phyloP scores from a whole-genome alignment of 1,140 invertebrate genomes.

The Apis dorsata region DNA sequence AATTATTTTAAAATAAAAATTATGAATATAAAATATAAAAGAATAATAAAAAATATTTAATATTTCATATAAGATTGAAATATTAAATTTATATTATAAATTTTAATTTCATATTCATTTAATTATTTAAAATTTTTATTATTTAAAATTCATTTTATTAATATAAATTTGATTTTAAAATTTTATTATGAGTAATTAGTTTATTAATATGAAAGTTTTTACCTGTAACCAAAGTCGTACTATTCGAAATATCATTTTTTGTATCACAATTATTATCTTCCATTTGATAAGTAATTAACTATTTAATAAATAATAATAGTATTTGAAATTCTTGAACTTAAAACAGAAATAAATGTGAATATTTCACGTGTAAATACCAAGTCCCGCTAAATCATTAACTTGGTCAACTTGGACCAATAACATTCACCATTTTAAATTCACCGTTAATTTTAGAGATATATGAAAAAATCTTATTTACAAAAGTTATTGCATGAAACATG shows the following conservation, averaged over 20 bases:
- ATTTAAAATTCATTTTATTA: no score
- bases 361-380: not conserved
- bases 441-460: no score
- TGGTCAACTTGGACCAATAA: no score
- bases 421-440: no score
- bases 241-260: not conserved
- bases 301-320: no score
- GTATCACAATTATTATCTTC: not conserved
- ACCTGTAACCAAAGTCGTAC: conserved; percentile 3
- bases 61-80: not conserved
- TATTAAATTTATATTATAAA: not conserved
- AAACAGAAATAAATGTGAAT: not conserved
- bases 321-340: not conserved
- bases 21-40: not conserved
- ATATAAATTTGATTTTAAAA: not conserved
- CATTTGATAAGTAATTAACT: not conserved
- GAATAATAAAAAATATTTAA: not conserved
- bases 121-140: no score
- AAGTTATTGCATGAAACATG: no score
- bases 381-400: not conserved
- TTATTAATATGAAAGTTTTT: not conserved
- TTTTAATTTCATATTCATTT: no score
- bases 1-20: not conserved
- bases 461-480: no score
- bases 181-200: not conserved